Conservation (phyloP, 2,113 vertebrate genomes). For the Amblyopsis rosae region DNA sequence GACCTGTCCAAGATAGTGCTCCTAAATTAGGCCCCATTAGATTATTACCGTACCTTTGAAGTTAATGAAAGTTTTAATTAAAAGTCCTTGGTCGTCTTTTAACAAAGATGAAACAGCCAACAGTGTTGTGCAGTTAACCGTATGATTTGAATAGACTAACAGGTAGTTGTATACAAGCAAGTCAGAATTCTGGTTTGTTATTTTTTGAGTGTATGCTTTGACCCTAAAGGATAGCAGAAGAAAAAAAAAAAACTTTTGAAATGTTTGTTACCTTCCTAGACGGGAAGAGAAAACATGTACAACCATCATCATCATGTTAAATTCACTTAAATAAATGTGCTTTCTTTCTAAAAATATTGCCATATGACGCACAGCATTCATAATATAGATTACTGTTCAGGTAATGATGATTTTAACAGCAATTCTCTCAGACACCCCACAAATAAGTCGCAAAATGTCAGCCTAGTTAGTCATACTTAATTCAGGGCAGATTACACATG, state of each 20-base stretch:
- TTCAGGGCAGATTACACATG: constrained; percentile 41
- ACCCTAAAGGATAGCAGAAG: background rate
- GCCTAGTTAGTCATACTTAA: constrained; percentile 53
- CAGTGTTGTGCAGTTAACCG: constrained; percentile 8
- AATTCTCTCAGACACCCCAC: constrained; percentile 25
- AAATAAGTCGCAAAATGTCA: constrained; percentile 42
- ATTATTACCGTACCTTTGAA: constrained; percentile 36
- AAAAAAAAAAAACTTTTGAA: no score
- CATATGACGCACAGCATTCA: no score
- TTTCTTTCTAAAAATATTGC: no score
- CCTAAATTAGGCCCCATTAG: constrained; percentile 18
- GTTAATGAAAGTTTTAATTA: constrained; percentile 52
- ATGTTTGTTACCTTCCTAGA: no score
- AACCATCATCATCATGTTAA: no score
- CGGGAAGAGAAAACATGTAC: no score
- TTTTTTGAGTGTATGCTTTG: constrained; percentile 60
- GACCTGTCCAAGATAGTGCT: constrained; percentile 42
- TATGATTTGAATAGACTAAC: background rate
- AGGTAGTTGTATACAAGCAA: no score
- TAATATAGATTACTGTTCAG: no score
- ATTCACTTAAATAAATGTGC: no score
- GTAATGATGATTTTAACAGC: no score
- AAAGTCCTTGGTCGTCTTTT: constrained; percentile 23
- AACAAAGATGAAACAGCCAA: constrained; percentile 26
- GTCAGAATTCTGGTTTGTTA: constrained; percentile 53